Base-by-base conservation (phyloP, 35 echinoderm and acorn worm genomes). In the Acanthaster planci region DNA sequence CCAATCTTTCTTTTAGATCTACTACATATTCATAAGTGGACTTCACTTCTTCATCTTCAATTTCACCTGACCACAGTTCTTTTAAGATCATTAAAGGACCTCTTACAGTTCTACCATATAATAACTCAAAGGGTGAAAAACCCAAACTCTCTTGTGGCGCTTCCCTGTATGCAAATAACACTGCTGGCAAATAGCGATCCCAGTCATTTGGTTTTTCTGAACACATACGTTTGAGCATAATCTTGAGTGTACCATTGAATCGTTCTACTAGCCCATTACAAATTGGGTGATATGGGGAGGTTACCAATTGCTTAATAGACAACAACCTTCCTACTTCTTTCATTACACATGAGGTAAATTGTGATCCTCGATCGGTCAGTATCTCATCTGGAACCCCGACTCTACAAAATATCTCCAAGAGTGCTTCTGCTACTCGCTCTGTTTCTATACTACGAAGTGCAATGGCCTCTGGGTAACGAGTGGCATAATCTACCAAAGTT, bases 181-280 rank as follows among this genome's bases (percentile, higher is more conserved):
- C 40, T 19, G 52, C 2, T 2, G 78, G 58, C 17, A 89, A 22
- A 38, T 88, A 80, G 5, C 86, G 55, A 31, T 78, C 86, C 86
- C 77, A 81, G 1, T 68, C 57, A 9, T 40, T 39, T 7, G 78
- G 78, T 5, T 78, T 55, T 40, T 60, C 57, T 81, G 38, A 10
- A 38, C 77, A 60, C 50, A 81, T 67, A 16, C 60, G 52, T 22
- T 88, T 88, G 1, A 88, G 77, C 86, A 59, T 64, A 0, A 19
- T 44, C 67, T 88, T 42, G 23, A 52, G 50, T n/a, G 76, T 89
- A 16, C 80, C 86, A 52, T 93, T 93, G 52, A 88, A 93, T 36
- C 76, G 77, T 82, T 89, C 91, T 22, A 93, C 91, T 54, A 93
- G 54, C 47, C 91, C 86, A 68, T 88, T 93, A 60, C 86, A 84